These are phyloP conservation scores for Euleptes europaea DNA, from an alignment of 2,113 vertebrate species.

Conservation along the genomic window DNA sequence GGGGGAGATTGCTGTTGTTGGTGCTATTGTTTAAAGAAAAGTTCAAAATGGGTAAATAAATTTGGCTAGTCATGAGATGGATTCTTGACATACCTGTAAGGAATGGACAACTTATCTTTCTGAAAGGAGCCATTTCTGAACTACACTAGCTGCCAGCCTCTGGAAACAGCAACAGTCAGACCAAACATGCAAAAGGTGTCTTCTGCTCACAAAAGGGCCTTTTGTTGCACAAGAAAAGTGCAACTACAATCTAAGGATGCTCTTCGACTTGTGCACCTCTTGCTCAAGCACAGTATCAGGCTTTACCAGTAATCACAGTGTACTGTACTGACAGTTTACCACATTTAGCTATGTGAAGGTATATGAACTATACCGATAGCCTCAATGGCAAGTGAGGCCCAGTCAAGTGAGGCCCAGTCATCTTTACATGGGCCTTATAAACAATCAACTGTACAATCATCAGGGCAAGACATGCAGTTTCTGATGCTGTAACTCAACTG, in stretches of 20 bases:
- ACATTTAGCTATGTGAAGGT: background rate
- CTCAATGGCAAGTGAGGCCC: too few relatives aligned
- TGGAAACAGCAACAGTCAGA: background rate
- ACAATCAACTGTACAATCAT: too few relatives aligned
- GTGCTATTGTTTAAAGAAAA: background rate
- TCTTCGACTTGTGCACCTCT: background rate
- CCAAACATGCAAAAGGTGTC: background rate
- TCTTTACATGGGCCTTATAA: too few relatives aligned
- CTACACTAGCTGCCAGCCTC: background rate
- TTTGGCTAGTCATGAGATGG: too few relatives aligned
- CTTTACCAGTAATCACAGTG: too few relatives aligned
- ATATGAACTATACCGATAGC: background rate
- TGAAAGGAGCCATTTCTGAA: background rate
- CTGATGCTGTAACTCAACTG: background rate
- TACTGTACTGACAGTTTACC: background rate
- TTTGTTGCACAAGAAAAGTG: background rate
- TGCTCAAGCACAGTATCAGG: too few relatives aligned
- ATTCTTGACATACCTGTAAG: too few relatives aligned
- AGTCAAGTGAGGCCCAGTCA: too few relatives aligned
- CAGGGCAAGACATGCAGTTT: background rate
- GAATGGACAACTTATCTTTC: background rate
- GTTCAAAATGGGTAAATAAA: background rate
- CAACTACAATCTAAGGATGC: background rate
- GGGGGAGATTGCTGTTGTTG: background rate
- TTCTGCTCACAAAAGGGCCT: background rate